phyloP scores from a whole-genome alignment of 2,888 invertebrate genomes.

The Zele albiditarsus region DNA sequence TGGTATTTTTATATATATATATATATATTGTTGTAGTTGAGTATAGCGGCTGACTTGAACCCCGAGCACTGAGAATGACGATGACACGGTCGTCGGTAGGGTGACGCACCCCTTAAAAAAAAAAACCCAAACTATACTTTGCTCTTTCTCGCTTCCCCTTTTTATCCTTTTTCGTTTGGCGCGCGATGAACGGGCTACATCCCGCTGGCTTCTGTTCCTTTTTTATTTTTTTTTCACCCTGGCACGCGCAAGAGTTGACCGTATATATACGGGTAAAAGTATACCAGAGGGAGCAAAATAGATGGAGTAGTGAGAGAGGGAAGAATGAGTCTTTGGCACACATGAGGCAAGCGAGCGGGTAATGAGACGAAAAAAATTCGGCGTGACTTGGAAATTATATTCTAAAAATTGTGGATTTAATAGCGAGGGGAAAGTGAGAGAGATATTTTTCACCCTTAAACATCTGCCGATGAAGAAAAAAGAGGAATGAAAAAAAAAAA shows the following conservation, averaged over 20 bases:
- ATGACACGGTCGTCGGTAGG: constrained; percentile 49
- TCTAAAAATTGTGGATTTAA: constrained; percentile 31
- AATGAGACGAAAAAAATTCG: constrained; percentile 56
- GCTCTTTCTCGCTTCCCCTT: neutral
- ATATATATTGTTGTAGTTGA: neutral
- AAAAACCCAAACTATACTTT: constrained; percentile 43
- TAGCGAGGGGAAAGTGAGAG: neutral
- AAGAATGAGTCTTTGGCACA: constrained; percentile 13
- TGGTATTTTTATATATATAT: constrained; percentile 27
- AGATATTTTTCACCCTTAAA: constrained; percentile 5
- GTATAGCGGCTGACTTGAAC: constrained; percentile 23
- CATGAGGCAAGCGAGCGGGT: constrained; percentile 44
- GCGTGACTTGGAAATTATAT: constrained; percentile 37
- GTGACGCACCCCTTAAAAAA: constrained; percentile 50
- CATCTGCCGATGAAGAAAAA: constrained; percentile 18
- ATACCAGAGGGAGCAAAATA: constrained; percentile 5
- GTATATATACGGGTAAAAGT: constrained; percentile 39
- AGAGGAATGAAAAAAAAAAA: neutral
- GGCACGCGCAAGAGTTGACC: constrained; percentile 50
- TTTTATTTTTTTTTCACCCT: constrained; percentile 15
- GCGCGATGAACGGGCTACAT: constrained; percentile 22
- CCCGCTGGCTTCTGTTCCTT: constrained; percentile 27
- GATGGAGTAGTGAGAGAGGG: neutral
- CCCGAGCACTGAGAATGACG: constrained; percentile 42
- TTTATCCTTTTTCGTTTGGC: constrained; percentile 6